Evolutionary conservation across 2,888 invertebrate species (phyloP).

Genomic region (Bugulina stolonifera): DNA sequence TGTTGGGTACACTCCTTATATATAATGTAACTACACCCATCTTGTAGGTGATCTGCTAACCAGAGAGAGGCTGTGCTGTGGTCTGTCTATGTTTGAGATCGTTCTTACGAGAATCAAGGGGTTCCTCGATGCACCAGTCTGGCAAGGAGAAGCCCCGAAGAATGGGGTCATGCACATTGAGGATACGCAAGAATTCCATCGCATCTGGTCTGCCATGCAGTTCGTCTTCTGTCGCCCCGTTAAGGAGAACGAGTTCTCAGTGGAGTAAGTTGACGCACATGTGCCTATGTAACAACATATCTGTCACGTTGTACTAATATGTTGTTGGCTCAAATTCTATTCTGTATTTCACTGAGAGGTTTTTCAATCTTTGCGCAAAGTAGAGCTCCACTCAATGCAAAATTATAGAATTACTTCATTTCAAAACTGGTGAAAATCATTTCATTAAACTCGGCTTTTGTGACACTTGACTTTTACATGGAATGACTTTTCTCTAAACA

Average conservation of each 20-base stretch:
- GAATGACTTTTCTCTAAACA: too few relatives aligned
- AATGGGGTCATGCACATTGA: slow-evolving; percentile 94
- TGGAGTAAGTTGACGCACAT: slow-evolving; percentile 67
- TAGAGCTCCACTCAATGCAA: too few relatives aligned
- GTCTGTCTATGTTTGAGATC: slow-evolving; percentile 91
- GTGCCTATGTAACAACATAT: neutral
- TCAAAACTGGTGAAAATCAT: too few relatives aligned
- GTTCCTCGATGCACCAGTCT: slow-evolving; percentile 65
- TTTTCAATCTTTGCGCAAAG: too few relatives aligned
- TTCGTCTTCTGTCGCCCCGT: slow-evolving; percentile 97
- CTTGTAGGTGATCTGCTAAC: slow-evolving; percentile 79
- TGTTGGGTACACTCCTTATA: too few relatives aligned
- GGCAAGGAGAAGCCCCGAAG: slow-evolving; percentile 74
- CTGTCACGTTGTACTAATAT: too few relatives aligned
- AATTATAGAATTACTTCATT: too few relatives aligned
- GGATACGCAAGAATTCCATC: slow-evolving; percentile 92
- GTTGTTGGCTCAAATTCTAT: too few relatives aligned
- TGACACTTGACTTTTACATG: too few relatives aligned
- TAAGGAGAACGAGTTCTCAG: slow-evolving; percentile 88
- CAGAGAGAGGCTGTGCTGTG: slow-evolving; percentile 92
- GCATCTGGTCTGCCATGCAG: slow-evolving; percentile 91
- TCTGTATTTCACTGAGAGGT: too few relatives aligned
- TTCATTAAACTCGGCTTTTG: too few relatives aligned
- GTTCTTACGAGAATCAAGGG: slow-evolving; percentile 79
- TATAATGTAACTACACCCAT: too few relatives aligned